A percentile compares a stretch with the other conserved stretches of the same genome.
phyloP scores from a whole-genome alignment of 2,797 vertebrate genomes.

The Sebastes matsubarae region DNA sequence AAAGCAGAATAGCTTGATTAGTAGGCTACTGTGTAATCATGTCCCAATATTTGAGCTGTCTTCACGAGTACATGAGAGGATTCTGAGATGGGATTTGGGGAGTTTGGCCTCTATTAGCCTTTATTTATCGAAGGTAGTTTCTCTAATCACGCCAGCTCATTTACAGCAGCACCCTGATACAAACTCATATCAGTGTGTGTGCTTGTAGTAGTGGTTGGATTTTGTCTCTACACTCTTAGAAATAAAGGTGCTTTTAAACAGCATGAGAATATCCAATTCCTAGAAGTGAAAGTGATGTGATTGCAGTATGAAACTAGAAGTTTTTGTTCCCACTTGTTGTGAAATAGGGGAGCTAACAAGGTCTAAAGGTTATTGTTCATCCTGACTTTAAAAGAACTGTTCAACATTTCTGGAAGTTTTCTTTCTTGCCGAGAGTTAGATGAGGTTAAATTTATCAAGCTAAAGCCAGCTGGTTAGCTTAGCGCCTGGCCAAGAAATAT shows the following conservation, averaged over 20 bases:
- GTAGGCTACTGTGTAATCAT: constrained; percentile 26
- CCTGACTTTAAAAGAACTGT: not conserved
- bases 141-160: not conserved
- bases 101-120: constrained; percentile 27
- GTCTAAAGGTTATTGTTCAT: not conserved
- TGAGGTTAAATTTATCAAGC: not conserved
- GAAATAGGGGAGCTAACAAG: not conserved
- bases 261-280: not conserved
- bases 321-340: not conserved
- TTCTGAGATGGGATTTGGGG: constrained; percentile 33
- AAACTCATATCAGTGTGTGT: not conserved
- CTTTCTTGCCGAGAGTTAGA: not conserved
- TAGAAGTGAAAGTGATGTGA: constrained; percentile 31
- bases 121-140: constrained; percentile 30
- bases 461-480: not conserved
- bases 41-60: constrained; percentile 30
- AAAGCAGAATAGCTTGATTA: constrained; percentile 45
- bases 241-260: not conserved
- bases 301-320: not conserved
- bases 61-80: not conserved
- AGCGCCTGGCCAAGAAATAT: not conserved
- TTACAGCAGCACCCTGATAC: not conserved
- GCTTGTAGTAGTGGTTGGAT: not conserved
- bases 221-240: not conserved
- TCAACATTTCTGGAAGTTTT: not conserved